Evolutionary conservation across 2,888 invertebrate species (phyloP), one percentile per base, ranked within the genome.

Genomic region (Cephus sareptanus): DNA sequence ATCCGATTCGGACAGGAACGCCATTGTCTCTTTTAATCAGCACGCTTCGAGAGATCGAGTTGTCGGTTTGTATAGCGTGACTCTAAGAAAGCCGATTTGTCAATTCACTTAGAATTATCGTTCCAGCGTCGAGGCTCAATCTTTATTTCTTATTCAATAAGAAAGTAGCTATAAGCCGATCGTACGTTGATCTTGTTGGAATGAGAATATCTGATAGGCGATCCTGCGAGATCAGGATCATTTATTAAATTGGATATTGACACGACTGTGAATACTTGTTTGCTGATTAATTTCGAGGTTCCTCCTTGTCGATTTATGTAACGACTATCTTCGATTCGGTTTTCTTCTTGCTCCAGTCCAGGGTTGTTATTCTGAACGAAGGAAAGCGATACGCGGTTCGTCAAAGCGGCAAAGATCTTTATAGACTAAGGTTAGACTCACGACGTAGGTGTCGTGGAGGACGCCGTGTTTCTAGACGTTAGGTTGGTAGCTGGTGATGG

Each of bases 401-500:
- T 23, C 23, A 23, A 2, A 2, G 56, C 9, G 56, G 9, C 9
- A 2, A 9, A 56, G 2, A 23, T 56, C 56, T 23, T 56, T 23
- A 2, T 23, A 2, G 56, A 23, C 1, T 23, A 9, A 23, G 56
- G 56, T 56, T 56, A 56, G 23, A 56, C 56, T 56, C 56, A 56
- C 56, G 56, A 23, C 23, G 23, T 9, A 9, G 71, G 71, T 11
- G 31, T 34, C 13, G 71, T 9, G 3, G 11, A 31, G 71, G 71
- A 30, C 31, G 30, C 71, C 71, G 71, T 71, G 71, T 23, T 30
- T 31, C 71, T 31, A 34, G 31, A 33, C 71, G 6, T 15, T 9
- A 30, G 71, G 9, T 56, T 56, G 71, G 71, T 23, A 0, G 81
- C 81, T n/a, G 81, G 83, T 56, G 84, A 82, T 35, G 84, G 84